A percentile compares a stretch with the other conserved stretches of the same genome.
phyloP scores from a whole-genome alignment of 1,140 invertebrate species.

The Riptortus pedestris region DNA sequence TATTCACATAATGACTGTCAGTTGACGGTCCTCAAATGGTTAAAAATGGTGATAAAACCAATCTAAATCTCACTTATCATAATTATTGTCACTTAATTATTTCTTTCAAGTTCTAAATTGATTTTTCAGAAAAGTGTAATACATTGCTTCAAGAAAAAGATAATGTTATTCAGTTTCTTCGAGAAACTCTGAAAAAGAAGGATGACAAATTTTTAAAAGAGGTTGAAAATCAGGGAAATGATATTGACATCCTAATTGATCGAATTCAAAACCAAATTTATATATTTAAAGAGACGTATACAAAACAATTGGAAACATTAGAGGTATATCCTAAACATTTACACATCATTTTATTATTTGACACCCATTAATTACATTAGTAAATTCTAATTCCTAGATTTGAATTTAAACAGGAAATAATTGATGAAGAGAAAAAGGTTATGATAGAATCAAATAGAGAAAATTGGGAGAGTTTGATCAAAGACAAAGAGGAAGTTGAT shows the following conservation, averaged over 20 bases:
- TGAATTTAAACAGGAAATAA: neutral
- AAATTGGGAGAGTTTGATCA: neutral
- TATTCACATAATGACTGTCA: no score
- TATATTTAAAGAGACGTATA: neutral
- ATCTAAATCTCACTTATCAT: no score
- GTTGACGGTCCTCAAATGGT: no score
- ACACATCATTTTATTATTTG: neutral
- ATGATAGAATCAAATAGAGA: neutral
- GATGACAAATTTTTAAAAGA: neutral
- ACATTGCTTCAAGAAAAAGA: neutral
- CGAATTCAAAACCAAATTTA: conserved; percentile 5
- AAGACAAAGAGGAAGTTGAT: conserved; percentile 1
- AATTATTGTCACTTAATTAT: no score
- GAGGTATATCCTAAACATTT: neutral
- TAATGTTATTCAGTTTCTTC: neutral
- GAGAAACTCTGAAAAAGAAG: neutral
- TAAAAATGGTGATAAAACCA: no score
- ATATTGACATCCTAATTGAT: conserved; percentile 3
- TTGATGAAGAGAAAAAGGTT: neutral
- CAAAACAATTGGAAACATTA: neutral
- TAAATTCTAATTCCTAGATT: no score
- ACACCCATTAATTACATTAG: no score
- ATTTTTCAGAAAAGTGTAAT: neutral
- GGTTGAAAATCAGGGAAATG: conserved; percentile 4
- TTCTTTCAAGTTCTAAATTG: no score